Percentiles rank a stretch among this genome's conserved stretches.
These are phyloP conservation scores for Subacronicta megacephala DNA, from an alignment of 2,888 invertebrate genomes.

Conservation along the genomic window DNA sequence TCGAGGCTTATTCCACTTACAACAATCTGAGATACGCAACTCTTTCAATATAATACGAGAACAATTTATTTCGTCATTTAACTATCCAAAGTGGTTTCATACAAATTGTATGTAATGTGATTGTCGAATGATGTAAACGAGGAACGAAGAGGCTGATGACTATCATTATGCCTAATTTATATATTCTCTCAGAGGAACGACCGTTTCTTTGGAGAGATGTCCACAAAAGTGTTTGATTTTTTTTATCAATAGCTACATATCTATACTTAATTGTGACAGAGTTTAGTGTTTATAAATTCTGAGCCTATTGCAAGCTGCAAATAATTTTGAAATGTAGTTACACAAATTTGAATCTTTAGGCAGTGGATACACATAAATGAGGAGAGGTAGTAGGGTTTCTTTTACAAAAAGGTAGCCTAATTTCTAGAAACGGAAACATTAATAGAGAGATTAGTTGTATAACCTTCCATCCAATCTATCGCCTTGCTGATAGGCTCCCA, in stretches of 20 bases:
- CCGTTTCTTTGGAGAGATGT: constrained; percentile 65
- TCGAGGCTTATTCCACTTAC: constrained; percentile 28
- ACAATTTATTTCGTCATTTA: constrained; percentile 63
- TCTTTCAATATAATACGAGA: constrained; percentile 50
- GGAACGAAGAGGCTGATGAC: constrained; percentile 77
- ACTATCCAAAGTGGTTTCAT: constrained; percentile 61
- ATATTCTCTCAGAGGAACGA: constrained; percentile 79
- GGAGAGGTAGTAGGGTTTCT: no score
- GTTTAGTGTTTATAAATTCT: no score
- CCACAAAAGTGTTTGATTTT: constrained; percentile 54
- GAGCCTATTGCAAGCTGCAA: no score
- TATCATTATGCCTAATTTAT: constrained; percentile 85
- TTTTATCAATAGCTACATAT: no score
- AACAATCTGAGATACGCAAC: constrained; percentile 47
- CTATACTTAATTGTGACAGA: no score
- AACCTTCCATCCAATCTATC: not conserved
- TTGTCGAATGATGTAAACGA: constrained; percentile 82
- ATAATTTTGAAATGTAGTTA: no score
- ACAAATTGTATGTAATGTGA: constrained; percentile 70
- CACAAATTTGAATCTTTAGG: no score
- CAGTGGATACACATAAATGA: no score
- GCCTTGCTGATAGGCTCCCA: not conserved
- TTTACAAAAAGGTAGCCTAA: no score
- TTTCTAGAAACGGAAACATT: no score
- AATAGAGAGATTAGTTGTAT: no score